phyloP scores from a whole-genome alignment of 1,140 invertebrate species.

The Ridgeia piscesae region DNA sequence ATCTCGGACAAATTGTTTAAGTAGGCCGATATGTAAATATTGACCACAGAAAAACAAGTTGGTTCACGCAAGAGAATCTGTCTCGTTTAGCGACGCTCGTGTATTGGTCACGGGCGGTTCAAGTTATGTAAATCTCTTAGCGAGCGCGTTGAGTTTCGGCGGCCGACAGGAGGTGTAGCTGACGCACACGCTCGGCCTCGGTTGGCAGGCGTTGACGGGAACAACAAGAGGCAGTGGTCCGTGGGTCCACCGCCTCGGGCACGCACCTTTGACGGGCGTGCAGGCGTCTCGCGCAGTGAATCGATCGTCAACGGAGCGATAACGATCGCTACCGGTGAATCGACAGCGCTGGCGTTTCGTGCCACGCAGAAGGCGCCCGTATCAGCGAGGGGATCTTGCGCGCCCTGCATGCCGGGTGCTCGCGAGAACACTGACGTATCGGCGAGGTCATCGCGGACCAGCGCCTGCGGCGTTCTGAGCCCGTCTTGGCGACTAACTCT shows the following conservation, averaged over 20 bases:
- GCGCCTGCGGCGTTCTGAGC: not conserved
- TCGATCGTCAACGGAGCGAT: not conserved
- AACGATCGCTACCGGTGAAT: not conserved
- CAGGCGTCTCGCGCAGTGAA: not conserved
- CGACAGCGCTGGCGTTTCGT: not conserved
- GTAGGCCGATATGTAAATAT: not conserved
- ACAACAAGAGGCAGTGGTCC: not conserved
- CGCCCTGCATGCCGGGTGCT: not conserved
- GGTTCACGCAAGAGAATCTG: not conserved
- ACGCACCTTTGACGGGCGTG: not conserved
- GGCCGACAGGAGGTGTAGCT: not conserved
- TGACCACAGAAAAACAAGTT: not conserved
- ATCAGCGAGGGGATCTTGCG: not conserved
- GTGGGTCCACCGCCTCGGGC: not conserved
- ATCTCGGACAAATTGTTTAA: not conserved
- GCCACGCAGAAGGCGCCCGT: not conserved
- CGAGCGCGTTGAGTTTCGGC: not conserved
- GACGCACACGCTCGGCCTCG: not conserved
- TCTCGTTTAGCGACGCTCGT: not conserved
- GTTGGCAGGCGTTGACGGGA: not conserved
- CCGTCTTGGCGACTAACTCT: not conserved
- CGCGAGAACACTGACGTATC: not conserved
- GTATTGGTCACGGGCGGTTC: not conserved
- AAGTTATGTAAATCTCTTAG: not conserved
- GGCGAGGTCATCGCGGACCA: not conserved